Evolutionary conservation across 2,113 vertebrate species (phyloP).

Genomic region (Entomyzon cyanotis): DNA sequence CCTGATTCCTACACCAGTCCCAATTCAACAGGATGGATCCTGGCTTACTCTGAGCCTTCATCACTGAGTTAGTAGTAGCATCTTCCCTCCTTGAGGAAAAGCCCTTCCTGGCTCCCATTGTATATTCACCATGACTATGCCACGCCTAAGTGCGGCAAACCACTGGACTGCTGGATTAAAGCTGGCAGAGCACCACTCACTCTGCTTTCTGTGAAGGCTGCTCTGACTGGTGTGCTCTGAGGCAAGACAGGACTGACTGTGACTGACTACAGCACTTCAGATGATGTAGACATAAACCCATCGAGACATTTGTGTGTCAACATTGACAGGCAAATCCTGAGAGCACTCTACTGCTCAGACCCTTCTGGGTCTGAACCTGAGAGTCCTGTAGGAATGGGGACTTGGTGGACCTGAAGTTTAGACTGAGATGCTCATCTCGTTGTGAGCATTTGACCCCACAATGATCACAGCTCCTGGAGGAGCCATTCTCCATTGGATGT

Average conservation of each 20-base stretch:
- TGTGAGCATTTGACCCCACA: neutral
- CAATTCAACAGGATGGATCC: neutral
- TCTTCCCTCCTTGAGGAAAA: neutral
- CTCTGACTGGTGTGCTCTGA: neutral
- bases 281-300: neutral
- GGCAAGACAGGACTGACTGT: neutral
- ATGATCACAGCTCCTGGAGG: neutral
- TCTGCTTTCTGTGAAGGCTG: neutral
- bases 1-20: neutral
- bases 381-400: neutral
- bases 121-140: neutral
- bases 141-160: neutral
- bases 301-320: neutral
- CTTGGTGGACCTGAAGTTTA: neutral
- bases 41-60: neutral
- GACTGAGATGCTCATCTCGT: neutral
- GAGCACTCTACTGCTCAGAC: neutral
- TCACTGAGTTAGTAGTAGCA: neutral
- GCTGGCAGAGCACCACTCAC: neutral
- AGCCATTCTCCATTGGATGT: accelerated
- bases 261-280: neutral
- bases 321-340: neutral
- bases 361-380: neutral
- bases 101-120: neutral
- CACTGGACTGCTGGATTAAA: neutral